phyloP scores from a whole-genome alignment of 2,113 vertebrate species.

The Chaetura pelagica region DNA sequence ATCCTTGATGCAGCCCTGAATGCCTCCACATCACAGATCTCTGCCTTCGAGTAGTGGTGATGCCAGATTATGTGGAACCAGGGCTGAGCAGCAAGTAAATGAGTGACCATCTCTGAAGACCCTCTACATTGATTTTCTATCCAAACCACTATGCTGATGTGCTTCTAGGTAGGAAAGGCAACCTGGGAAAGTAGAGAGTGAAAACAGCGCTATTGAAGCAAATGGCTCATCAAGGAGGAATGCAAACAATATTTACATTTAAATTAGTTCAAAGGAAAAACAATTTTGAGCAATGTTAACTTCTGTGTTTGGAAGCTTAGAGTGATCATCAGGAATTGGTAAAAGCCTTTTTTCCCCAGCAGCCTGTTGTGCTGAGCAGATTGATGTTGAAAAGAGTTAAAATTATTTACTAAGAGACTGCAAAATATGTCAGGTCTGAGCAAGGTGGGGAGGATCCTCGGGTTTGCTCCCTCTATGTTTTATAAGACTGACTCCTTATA shows the following conservation, averaged over 20 bases:
- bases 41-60: background rate
- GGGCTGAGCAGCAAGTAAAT: background rate
- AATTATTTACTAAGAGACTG: background rate
- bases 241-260: background rate
- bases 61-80: background rate
- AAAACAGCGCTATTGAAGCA: background rate
- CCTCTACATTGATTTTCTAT: background rate
- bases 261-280: background rate
- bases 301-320: background rate
- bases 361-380: background rate
- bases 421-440: background rate
- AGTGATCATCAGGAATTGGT: background rate
- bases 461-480: background rate
- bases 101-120: background rate
- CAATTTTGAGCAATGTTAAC: background rate
- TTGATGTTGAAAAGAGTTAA: background rate
- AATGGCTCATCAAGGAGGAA: background rate
- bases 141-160: background rate
- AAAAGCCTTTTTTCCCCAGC: background rate
- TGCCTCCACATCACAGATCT: background rate
- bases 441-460: background rate
- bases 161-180: background rate
- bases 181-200: background rate
- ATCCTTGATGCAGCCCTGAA: background rate
- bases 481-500: background rate